Evolutionary conservation across 1,140 invertebrate genomes (phyloP).

Genomic region (Procambarus virginalis): DNA sequence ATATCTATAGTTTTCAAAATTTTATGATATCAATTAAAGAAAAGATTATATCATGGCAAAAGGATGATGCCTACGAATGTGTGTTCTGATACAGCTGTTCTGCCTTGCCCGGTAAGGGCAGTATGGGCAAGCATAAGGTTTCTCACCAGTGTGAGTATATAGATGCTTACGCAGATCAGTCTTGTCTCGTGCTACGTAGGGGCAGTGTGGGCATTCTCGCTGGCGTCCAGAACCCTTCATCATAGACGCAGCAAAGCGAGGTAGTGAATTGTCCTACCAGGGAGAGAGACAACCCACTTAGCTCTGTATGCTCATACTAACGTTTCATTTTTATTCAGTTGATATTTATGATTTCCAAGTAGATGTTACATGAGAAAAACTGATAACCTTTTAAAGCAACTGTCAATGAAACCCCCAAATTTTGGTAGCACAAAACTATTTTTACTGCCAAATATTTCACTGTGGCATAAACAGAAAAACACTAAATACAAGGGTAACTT

Average conservation of each 20-base stretch:
- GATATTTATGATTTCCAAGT: not conserved
- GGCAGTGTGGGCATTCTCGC: conserved; percentile 47
- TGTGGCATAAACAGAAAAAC: too few relatives aligned
- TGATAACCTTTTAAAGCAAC: too few relatives aligned
- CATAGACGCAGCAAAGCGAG: conserved; percentile 9
- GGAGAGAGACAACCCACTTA: conserved; percentile 62
- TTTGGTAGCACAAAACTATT: too few relatives aligned
- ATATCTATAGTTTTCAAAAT: not conserved
- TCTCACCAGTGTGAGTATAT: conserved; percentile 59
- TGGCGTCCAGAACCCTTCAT: conserved; percentile 34
- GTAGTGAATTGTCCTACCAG: conserved; percentile 48
- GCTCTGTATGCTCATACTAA: conserved; percentile 13
- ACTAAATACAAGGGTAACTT: too few relatives aligned
- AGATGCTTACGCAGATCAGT: conserved; percentile 58
- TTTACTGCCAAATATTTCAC: too few relatives aligned
- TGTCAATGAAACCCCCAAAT: too few relatives aligned
- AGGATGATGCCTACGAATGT: conserved; percentile 52
- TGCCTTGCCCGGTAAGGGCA: conserved; percentile 51
- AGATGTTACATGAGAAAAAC: too few relatives aligned
- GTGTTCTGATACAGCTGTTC: conserved; percentile 57
- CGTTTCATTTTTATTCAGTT: not conserved
- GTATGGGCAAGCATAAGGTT: conserved; percentile 51
- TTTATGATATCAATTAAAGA: not conserved
- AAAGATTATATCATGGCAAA: conserved; percentile 14
- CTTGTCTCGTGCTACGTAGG: conserved; percentile 62